These are phyloP conservation scores for Orientallactaga bullata DNA, from an alignment of 2,113 vertebrate species.

Conservation along the genomic window DNA sequence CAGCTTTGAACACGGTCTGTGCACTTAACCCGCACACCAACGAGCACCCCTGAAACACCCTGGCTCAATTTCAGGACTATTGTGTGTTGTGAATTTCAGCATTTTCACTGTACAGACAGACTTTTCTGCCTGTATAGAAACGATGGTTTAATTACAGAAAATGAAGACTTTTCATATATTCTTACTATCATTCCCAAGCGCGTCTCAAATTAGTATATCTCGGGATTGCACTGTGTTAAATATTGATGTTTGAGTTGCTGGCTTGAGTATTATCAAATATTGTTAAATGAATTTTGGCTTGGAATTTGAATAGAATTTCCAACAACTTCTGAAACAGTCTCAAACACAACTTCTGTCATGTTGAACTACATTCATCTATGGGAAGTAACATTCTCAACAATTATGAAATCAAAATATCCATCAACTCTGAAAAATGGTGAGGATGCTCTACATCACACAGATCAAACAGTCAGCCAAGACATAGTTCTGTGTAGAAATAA, in stretches of 20 bases:
- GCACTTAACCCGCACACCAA: not conserved
- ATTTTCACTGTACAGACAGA: not conserved
- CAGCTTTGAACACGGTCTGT: not conserved
- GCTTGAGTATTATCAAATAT: not conserved
- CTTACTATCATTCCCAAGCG: not conserved
- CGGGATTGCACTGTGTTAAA: not conserved
- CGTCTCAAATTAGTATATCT: not conserved
- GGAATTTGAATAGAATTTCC: not conserved
- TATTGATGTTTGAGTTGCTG: not conserved
- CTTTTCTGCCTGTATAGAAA: not conserved
- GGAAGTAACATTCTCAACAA: not conserved
- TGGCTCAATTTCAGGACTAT: not conserved
- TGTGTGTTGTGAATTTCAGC: not conserved
- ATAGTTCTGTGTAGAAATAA: not conserved
- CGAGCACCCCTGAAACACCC: not conserved
- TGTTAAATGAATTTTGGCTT: not conserved
- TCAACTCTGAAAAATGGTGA: not conserved
- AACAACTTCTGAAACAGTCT: not conserved
- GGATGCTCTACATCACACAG: not conserved
- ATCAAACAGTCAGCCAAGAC: not conserved
- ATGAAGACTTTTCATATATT: not conserved
- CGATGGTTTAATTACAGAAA: not conserved
- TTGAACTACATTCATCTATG: not conserved
- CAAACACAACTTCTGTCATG: not conserved
- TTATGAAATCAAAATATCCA: conserved; percentile 15